Percentiles rank a stretch among this genome's conserved stretches.
phyloP scores from a whole-genome alignment of 2,113 vertebrate species.

The Podilymbus podiceps region DNA sequence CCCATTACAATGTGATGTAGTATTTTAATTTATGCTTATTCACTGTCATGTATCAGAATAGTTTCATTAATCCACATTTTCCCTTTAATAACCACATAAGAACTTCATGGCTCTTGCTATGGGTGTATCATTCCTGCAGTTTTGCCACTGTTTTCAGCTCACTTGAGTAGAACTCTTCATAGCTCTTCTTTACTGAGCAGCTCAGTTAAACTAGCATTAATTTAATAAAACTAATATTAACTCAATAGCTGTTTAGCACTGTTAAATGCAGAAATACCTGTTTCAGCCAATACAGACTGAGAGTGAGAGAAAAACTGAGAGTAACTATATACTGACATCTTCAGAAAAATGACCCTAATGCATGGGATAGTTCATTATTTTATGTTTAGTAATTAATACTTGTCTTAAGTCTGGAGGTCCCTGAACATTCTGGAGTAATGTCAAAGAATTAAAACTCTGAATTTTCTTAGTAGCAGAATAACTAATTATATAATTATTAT shows the following conservation, averaged over 20 bases:
- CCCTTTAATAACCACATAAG: neutral
- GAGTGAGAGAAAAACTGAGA: neutral
- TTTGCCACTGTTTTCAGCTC: neutral
- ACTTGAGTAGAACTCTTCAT: neutral
- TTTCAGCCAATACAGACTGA: neutral
- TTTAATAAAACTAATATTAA: neutral
- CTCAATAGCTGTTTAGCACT: neutral
- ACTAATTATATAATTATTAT: neutral
- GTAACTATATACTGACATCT: neutral
- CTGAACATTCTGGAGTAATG: neutral
- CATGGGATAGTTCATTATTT: neutral
- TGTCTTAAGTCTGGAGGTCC: neutral
- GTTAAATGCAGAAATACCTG: neutral
- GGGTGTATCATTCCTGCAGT: neutral
- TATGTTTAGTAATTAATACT: neutral
- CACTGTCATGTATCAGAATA: accelerated
- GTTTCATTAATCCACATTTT: neutral
- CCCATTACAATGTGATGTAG: neutral
- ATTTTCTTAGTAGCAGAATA: neutral
- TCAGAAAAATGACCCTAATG: neutral
- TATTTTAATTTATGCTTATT: neutral
- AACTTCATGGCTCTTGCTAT: neutral
- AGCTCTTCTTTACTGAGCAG: neutral
- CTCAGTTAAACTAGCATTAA: neutral
- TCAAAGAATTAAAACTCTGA: neutral